These are phyloP conservation scores for Nasonia giraulti DNA, from an alignment of 1,140 invertebrate species.

Conservation along the genomic window DNA sequence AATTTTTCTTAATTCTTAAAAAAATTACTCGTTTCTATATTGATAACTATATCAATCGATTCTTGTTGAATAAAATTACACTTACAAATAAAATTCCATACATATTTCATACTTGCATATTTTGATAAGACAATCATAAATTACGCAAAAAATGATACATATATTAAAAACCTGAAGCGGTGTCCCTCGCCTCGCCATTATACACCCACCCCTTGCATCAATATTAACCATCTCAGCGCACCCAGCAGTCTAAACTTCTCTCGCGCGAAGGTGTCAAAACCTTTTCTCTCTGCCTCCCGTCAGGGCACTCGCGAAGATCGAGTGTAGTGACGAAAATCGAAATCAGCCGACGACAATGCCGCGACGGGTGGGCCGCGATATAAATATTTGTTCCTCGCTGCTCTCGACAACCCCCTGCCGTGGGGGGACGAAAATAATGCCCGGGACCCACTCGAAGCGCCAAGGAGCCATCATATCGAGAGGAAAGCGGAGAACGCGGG, in stretches of 20 bases:
- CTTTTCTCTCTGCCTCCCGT: background rate
- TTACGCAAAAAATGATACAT: background rate
- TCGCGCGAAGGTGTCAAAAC: constrained; percentile 8
- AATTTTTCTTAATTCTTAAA: too few relatives aligned
- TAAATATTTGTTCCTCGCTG: constrained; percentile 68
- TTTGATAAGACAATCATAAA: background rate
- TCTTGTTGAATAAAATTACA: too few relatives aligned
- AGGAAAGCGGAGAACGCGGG: constrained; percentile 49
- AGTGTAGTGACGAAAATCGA: constrained; percentile 57
- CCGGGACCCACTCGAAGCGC: constrained; percentile 40
- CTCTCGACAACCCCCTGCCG: constrained; percentile 52
- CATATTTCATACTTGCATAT: too few relatives aligned
- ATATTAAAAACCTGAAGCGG: background rate
- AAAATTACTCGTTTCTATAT: too few relatives aligned
- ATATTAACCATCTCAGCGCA: constrained; percentile 3
- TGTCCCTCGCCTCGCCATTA: background rate
- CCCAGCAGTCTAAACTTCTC: background rate
- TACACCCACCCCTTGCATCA: background rate
- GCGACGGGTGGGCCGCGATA: constrained; percentile 64
- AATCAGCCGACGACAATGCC: constrained; percentile 62
- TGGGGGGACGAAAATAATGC: constrained; percentile 36
- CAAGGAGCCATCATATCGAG: constrained; percentile 9
- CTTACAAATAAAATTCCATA: too few relatives aligned
- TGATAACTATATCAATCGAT: too few relatives aligned
- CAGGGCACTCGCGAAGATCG: constrained; percentile 7